phyloP scores from a whole-genome alignment of 2,888 invertebrate species.

The Serripes groenlandicus region DNA sequence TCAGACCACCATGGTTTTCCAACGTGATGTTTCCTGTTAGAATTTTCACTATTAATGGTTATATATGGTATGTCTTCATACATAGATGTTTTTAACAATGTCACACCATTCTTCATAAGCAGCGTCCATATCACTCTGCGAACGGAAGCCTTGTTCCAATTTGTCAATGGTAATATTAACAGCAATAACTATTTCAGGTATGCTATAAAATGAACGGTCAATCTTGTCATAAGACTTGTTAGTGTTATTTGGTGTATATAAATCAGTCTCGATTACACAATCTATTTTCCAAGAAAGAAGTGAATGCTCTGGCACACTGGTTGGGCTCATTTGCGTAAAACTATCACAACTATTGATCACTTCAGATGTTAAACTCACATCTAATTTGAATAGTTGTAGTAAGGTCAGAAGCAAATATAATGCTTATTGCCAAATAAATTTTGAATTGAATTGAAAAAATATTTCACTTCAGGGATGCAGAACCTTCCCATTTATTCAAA shows the following conservation, averaged over 20 bases:
- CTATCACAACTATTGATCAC: neutral
- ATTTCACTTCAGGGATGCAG: too few species aligned
- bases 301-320: neutral
- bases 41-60: neutral
- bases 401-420: too few species aligned
- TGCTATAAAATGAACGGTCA: neutral
- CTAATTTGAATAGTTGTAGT: too few species aligned
- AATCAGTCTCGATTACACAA: neutral
- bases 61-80: slow-evolving; percentile 7
- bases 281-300: neutral
- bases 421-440: too few species aligned
- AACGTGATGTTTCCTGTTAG: neutral
- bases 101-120: slow-evolving; percentile 26
- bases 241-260: neutral
- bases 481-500: too few species aligned
- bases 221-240: neutral
- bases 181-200: neutral
- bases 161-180: neutral
- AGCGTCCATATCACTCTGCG: slow-evolving; percentile 16
- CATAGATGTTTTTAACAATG: slow-evolving; percentile 19
- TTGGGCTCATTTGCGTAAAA: neutral
- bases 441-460: too few species aligned
- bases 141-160: neutral
- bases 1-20: slow-evolving; percentile 21
- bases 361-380: neutral